Base-by-base conservation (phyloP, 2,888 invertebrate species). In the Drosophila planitibia region DNA sequence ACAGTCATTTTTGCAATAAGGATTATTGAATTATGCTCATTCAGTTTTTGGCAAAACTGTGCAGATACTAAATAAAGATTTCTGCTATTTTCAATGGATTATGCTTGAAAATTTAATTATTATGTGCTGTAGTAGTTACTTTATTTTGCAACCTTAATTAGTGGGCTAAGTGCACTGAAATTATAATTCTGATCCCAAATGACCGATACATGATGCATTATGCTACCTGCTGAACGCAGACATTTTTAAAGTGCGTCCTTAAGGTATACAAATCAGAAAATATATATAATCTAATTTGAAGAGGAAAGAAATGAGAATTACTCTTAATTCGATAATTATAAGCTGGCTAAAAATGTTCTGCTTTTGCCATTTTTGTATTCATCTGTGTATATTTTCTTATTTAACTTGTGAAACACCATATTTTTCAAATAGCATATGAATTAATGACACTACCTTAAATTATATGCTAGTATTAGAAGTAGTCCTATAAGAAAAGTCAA, bases 1-100 rank as follows among this genome's bases (percentile, higher is more conserved):
- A 52, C 63, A 60, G 47, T 33, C 53, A 71, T 33, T 32, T n/a
- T 12, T 44, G 25, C 44, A 37, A 62, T 52, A 33, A 33, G 35
- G 9, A 59, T 59, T 59, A 73, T 68, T 77, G 33, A 44, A 35
- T 47, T 35, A 32, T 59, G 2, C 28, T 28, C 33, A n/a, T 22
- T 37, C 37, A 1, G 51, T 10, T 28, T 19, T 51, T 51, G 28
- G 2, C 47, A 16, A 47, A 47, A 47, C 14, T 47, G 47, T 25
- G 22, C 47, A 9, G 22, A 25, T 22, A 9, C 22, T 4, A 16
- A 22, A 22, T 7, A 1, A 22, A 22, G 7, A 10, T 41, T 10
- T 1, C n/a, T 10, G 1, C n/a, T 22, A 41, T n/a, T n/a, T n/a
- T n/a, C 2, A 41, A 41, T 12, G n/a, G 41, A 12, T n/a, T 41